Percentiles rank a stretch among this genome's conserved stretches.
phyloP scores from a whole-genome alignment of 1,140 invertebrate genomes.

The Drosophila murphyi region DNA sequence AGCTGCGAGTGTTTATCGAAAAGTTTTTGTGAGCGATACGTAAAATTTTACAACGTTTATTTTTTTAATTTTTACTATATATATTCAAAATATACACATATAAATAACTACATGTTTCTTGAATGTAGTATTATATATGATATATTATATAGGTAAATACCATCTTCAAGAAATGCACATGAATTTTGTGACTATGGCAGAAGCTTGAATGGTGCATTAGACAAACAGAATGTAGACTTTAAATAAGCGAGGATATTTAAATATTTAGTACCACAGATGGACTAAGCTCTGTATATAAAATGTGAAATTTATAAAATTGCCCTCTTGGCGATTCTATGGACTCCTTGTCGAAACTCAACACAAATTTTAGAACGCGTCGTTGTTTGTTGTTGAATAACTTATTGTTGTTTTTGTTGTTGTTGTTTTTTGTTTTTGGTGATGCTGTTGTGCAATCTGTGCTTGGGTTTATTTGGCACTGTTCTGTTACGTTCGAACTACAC shows the following conservation, averaged over 20 bases:
- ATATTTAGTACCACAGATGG: no score
- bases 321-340: constrained; percentile 68
- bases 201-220: no score
- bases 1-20: constrained; percentile 52
- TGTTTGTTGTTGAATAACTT: constrained; percentile 55
- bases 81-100: no score
- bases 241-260: no score
- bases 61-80: no score
- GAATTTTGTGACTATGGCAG: no score
- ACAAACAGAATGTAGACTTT: no score
- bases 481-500: constrained; percentile 46
- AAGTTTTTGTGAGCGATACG: constrained; percentile 11
- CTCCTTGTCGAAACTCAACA: constrained; percentile 67
- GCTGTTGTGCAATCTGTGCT: constrained; percentile 68
- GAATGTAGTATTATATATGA: no score
- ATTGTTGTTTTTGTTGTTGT: constrained; percentile 31
- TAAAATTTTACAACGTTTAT: neutral
- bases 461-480: constrained; percentile 67
- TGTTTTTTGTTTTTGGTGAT: constrained; percentile 20
- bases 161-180: no score
- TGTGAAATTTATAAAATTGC: constrained; percentile 23
- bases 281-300: no score
- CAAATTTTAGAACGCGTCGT: constrained; percentile 58
- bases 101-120: no score
- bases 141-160: no score